These are phyloP conservation scores for Polydesmus complanatus DNA, from an alignment of 2,888 invertebrate species.

Conservation along the genomic window DNA sequence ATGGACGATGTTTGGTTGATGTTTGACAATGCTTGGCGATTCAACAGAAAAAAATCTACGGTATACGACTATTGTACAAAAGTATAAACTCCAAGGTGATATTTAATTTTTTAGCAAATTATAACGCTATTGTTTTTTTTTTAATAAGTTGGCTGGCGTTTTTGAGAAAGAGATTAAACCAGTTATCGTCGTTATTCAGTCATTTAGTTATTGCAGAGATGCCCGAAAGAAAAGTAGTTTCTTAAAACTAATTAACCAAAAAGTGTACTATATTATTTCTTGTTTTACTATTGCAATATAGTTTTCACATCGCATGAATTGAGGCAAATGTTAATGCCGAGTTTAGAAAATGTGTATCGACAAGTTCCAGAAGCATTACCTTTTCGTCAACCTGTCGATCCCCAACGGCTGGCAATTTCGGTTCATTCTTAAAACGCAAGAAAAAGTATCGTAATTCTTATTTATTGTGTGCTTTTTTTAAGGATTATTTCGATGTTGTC, in stretches of 20 bases:
- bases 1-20: too few relatives aligned
- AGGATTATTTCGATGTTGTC: constrained; percentile 94
- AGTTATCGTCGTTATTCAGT: too few relatives aligned
- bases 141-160: too few relatives aligned
- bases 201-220: too few relatives aligned
- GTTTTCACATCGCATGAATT: constrained; percentile 89
- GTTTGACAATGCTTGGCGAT: too few relatives aligned
- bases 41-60: too few relatives aligned
- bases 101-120: too few relatives aligned
- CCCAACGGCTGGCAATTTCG: constrained; percentile 44
- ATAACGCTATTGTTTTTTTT: too few relatives aligned
- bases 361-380: constrained; percentile 94
- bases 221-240: too few relatives aligned
- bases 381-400: constrained; percentile 95
- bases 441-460: not conserved
- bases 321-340: constrained; percentile 79
- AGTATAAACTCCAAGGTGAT: too few relatives aligned
- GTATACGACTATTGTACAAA: too few relatives aligned
- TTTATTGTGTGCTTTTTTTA: constrained; percentile 27
- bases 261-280: not conserved
- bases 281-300: constrained; percentile 24
- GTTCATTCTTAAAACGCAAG: constrained; percentile 24
- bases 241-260: not conserved
- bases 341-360: constrained; percentile 77
- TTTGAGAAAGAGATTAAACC: too few relatives aligned